Base-by-base conservation (phyloP, 2,888 invertebrate genomes). In the Tinea semifulvella region DNA sequence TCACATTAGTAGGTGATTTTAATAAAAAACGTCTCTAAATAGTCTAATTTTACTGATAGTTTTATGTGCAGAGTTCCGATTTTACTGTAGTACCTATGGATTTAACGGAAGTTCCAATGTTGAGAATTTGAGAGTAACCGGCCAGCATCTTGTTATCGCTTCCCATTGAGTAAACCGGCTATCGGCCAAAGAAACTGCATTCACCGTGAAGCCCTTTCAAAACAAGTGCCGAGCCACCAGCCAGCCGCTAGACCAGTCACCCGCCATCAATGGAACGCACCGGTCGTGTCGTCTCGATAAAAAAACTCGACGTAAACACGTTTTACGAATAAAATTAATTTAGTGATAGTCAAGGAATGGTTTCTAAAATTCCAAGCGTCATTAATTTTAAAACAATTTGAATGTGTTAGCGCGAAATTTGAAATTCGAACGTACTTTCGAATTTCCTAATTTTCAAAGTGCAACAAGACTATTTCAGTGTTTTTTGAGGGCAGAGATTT, bases 161-260 rank as follows among this genome's bases (percentile, higher is more conserved):
- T n/a, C 35, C 27, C 39, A 39, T 39, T 38, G 22, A 35, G 20
- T 13, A 14, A 45, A 45, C 36, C 39, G 38, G 36, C 39, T 45
- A 39, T 36, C 45, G 35, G 39, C 38, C 31, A 13, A 31, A 31
- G 31, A 31, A 31, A 31, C 31, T 31, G 14, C 31, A 31, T 31
- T 31, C 14, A 14, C 11, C 52, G 46, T 50, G 50, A 48, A 46
- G 47, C 47, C 36, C 42, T 19, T 40, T 49, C 49, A 47, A 50
- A 40, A 58, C 61, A 63, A 66, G 64, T 35, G 22, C 13, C 20
- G 31, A 20, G 20, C 68, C 65, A 64, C 67, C 65, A 65, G 61
- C 64, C 56, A 54, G 25, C 53, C 44, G 25, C 35, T 31, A 31
- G 40, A 31, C 31, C 39, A 39, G 40, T 40, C 40, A n/a, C 22